phyloP scores from a whole-genome alignment of 1,140 invertebrate species.

The Neodiprion lecontei region DNA sequence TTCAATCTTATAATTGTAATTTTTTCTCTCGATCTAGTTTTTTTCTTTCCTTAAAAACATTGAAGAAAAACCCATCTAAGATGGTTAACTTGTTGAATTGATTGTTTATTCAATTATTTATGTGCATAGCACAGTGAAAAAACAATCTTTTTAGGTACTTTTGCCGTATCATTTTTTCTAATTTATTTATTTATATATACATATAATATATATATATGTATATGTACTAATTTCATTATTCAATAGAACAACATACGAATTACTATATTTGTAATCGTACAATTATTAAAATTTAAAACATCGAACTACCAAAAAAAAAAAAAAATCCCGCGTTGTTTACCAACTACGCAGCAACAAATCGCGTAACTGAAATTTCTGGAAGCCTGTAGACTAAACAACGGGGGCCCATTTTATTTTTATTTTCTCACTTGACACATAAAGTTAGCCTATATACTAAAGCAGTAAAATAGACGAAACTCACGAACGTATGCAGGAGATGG shows the following conservation, averaged over 20 bases:
- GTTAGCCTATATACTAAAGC: too few relatives aligned
- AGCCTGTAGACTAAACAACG: background rate
- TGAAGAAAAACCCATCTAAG: background rate
- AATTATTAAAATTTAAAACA: background rate
- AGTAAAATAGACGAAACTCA: too few relatives aligned
- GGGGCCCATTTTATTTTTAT: too few relatives aligned
- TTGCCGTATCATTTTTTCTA: background rate
- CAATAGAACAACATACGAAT: too few relatives aligned
- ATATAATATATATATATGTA: background rate
- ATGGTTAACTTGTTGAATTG: too few relatives aligned
- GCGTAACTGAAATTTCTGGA: background rate
- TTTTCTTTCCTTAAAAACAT: slow-evolving; percentile 15
- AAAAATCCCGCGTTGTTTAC: background rate
- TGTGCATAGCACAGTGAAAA: background rate
- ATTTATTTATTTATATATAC: background rate
- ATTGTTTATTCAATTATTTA: too few relatives aligned
- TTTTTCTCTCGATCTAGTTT: background rate
- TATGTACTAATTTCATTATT: too few relatives aligned
- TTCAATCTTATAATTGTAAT: too few relatives aligned
- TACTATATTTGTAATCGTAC: too few relatives aligned
- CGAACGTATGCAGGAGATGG: too few relatives aligned
- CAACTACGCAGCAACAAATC: background rate
- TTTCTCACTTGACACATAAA: too few relatives aligned
- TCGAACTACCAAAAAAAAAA: background rate
- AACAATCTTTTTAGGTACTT: slow-evolving; percentile 2